phyloP scores from a whole-genome alignment of 2,113 vertebrate species.

The Fregata magnificens region DNA sequence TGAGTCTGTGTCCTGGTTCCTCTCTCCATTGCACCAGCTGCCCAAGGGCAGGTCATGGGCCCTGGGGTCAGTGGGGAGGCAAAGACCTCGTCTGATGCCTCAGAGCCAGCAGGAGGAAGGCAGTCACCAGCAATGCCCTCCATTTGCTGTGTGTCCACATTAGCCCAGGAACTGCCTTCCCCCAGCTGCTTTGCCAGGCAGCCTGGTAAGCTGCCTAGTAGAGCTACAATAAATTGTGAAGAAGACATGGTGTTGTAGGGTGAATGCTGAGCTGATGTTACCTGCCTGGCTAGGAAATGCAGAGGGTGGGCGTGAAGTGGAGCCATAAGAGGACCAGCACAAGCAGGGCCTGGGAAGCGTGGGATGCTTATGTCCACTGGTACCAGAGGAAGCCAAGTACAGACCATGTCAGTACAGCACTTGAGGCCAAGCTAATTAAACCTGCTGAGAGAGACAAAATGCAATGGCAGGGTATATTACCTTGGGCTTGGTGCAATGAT shows the following conservation, averaged over 20 bases:
- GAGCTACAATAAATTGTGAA: neutral
- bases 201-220: neutral
- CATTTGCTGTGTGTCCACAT: neutral
- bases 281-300: neutral
- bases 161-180: neutral
- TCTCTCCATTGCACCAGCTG: rapidly evolving
- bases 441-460: neutral
- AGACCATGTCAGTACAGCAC: neutral
- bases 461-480: neutral
- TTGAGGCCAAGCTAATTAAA: neutral
- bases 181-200: neutral
- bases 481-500: neutral
- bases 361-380: neutral
- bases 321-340: neutral
- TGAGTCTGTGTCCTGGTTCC: neutral
- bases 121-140: neutral
- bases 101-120: neutral
- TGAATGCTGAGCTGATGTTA: neutral
- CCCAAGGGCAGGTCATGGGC: rapidly evolving
- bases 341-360: neutral
- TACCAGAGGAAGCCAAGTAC: neutral
- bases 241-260: neutral
- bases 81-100: rapidly evolving
- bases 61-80: rapidly evolving
- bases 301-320: neutral